A percentile compares a stretch with the other conserved stretches of the same genome.
phyloP scores from a whole-genome alignment of 2,888 invertebrate genomes.

The Tipula unca region DNA sequence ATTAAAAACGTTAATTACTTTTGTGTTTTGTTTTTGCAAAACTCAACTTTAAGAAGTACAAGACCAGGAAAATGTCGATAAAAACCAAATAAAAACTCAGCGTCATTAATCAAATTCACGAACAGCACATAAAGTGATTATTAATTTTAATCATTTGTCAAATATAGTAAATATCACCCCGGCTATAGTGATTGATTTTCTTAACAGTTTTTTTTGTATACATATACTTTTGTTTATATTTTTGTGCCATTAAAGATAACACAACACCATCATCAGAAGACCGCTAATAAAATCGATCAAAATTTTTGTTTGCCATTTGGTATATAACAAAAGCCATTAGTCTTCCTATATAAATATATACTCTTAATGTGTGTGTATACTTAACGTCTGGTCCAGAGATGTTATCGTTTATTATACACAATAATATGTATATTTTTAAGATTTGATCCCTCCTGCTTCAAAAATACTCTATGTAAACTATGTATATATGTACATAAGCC shows the following conservation, averaged over 20 bases:
- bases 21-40: too few species aligned
- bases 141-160: background rate
- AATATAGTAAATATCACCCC: too few species aligned
- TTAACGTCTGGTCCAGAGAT: background rate
- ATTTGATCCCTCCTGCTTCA: background rate
- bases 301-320: background rate
- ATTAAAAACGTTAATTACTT: background rate
- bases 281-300: background rate
- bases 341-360: background rate
- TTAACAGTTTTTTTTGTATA: background rate
- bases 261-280: background rate
- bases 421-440: background rate
- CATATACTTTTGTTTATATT: background rate
- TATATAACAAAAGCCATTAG: background rate
- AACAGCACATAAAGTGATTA: background rate
- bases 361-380: background rate
- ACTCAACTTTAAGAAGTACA: background rate
- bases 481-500: background rate
- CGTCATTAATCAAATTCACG: background rate
- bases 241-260: background rate
- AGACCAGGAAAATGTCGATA: background rate
- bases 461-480: background rate
- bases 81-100: background rate
- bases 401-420: background rate
- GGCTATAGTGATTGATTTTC: background rate